Conservation (phyloP, 2,113 vertebrate species). For the Steatornis caripensis region DNA sequence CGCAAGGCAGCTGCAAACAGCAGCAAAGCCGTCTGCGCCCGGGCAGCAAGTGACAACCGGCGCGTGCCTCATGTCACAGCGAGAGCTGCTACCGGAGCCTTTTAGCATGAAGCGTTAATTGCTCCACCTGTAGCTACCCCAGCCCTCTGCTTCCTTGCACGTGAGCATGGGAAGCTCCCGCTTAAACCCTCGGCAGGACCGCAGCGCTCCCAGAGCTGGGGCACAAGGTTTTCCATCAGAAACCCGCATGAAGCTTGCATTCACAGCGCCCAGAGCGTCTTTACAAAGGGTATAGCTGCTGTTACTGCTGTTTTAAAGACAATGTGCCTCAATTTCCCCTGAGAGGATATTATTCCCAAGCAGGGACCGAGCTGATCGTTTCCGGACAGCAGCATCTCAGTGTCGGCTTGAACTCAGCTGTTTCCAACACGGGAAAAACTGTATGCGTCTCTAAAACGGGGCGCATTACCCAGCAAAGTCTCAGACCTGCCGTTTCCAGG, state of each 20-base stretch:
- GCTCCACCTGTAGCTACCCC: neutral
- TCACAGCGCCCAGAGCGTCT: neutral
- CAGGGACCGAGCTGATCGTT: accelerated
- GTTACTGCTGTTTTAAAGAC: neutral
- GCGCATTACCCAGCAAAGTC: neutral
- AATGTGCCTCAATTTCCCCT: neutral
- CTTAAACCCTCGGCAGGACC: neutral
- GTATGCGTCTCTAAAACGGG: neutral
- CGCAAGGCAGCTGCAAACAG: neutral
- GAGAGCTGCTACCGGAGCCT: neutral
- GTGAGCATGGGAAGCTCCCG: accelerated
- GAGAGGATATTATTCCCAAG: neutral
- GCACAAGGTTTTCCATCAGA: neutral
- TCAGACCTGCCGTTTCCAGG: constrained; percentile 38
- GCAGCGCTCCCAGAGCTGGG: neutral
- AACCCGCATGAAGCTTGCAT: neutral
- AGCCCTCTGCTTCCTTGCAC: neutral
- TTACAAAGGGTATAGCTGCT: neutral
- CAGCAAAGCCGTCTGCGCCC: too few relatives aligned
- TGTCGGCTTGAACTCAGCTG: accelerated
- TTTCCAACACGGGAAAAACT: neutral
- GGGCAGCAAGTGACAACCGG: neutral
- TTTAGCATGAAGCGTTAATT: neutral
- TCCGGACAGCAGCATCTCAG: neutral
- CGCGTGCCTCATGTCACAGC: neutral